Evolutionary conservation across 2,888 invertebrate genomes (phyloP), one percentile per base, ranked within the genome.

Genomic region (Eupelmus urozonus): DNA sequence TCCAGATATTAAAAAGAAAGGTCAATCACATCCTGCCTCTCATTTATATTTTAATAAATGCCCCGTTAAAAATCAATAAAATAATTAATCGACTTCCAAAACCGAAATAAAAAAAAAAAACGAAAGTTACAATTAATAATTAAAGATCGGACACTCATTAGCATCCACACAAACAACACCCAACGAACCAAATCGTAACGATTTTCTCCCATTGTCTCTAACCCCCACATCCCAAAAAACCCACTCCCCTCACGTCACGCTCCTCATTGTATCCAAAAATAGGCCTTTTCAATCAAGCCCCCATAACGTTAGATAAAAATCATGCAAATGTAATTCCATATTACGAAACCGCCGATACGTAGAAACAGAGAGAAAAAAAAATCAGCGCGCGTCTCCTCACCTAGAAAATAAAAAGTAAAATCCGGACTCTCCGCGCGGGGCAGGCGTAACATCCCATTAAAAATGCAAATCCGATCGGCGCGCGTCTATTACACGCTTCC

Each of bases 401-500:
- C n/a, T n/a, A n/a, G n/a, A n/a, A n/a, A 23, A 57, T 20, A 18
- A 20, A 20, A 53, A 18, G 62, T 13, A 40, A 53, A 76, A 69
- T 63, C 16, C 2, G 34, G 16, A 23, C 63, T 23, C 7, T 23
- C n/a, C 13, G 16, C 13, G 42, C 27, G 59, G 29, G 13, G 4
- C 29, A 53, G 71, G 57, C 66, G 66, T 77, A 77, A 77, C 65
- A 77, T 53, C 51, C 27, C 59, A 77, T 72, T 77, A 71, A 71
- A 72, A 77, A 77, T 72, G 72, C 42, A 72, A 77, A 72, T 72
- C 25, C 66, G 23, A 27, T 40, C 16, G 16, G 40, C 34, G 42
- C 72, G 42, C 42, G 59, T 59, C 59, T 78, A 78, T 78, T 74
- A 74, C 63, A 70, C 62, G 69, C 73, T 63, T 78, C 69, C 69